phyloP scores from a whole-genome alignment of 2,888 invertebrate species.

The Eristalinus aeneus region DNA sequence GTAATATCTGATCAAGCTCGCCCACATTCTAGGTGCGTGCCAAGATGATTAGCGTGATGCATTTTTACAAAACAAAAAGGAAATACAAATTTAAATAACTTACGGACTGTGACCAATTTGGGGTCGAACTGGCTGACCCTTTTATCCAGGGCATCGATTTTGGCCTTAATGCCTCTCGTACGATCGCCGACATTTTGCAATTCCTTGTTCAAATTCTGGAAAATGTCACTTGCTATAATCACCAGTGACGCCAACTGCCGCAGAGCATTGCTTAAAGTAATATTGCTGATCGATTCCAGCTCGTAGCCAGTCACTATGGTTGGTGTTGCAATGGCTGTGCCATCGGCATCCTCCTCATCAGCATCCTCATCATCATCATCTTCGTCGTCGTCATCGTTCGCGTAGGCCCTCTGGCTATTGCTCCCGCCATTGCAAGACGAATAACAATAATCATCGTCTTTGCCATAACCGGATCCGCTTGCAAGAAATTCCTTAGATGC shows the following conservation, averaged over 20 bases:
- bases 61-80: conserved; percentile 9
- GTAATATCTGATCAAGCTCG: not conserved
- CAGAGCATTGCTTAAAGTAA: conserved; percentile 91
- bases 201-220: conserved; percentile 89
- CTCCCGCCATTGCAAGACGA: conserved; percentile 64
- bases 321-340: conserved; percentile 72
- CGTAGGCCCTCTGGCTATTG: conserved; percentile 45
- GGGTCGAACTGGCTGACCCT: conserved; percentile 90
- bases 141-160: conserved; percentile 87
- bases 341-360: not conserved
- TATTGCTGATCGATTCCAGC: conserved; percentile 92
- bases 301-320: conserved; percentile 85
- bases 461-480: conserved; percentile 59
- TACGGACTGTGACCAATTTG: conserved; percentile 95
- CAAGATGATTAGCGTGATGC: not conserved
- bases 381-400: conserved; percentile 18
- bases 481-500: conserved; percentile 62
- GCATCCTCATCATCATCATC: not conserved
- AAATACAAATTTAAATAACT: conserved; percentile 84
- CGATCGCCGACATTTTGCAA: conserved; percentile 88
- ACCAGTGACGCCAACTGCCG: conserved; percentile 93
- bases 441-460: conserved; percentile 57
- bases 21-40: not conserved
- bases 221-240: conserved; percentile 91
- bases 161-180: conserved; percentile 86